Base-by-base conservation (phyloP, 2,797 vertebrate genomes). In the Pterois miles region DNA sequence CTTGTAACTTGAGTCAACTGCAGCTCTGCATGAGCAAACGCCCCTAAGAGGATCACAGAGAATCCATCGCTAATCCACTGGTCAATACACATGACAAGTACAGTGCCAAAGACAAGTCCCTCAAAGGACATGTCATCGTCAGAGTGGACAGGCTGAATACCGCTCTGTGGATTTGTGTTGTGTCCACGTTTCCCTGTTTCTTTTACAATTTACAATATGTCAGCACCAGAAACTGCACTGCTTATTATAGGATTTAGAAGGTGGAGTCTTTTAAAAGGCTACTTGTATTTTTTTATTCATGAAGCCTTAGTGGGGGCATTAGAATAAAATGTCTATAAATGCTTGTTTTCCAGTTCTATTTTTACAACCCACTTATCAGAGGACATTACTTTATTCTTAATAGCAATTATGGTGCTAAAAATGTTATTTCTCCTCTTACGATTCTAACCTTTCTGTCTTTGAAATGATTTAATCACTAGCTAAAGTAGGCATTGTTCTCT, bases 1-100 rank as follows among this genome's bases (percentile, higher is more conserved):
- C 43, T 58, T 63, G 54, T 74, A 62, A 78, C 82, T 79, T 68
- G 82, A 84, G 84, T 89, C 74, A 75, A 71, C 80, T 71, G 86
- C 77, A 78, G 83, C 74, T 85, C 86, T 85, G 77, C 91, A 91
- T 91, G 86, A 87, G 85, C 84, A 91, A 90, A 91, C 79, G 13
- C 76, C 76, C 72, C 36, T 94, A 92, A 94, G 90, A 92, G 94
- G 93, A 94, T 94, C 89, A 92, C 69, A 62, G 76, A 74, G 85
- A 88, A 91, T 89, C 89, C 85, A 85, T 71, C 48, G 14, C 81
- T 95, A 94, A 94, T 93, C 93, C 86, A 58, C 85, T 85, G 74
- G 86, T 90, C 91, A 92, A 93, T 89, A 88, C 85, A 84, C 88
- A 92, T 63, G 85, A 87, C 84, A 82, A 88, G 89, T 73, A 83